These are phyloP conservation scores for Geococcyx californianus DNA, from an alignment of 2,113 vertebrate species.

Conservation along the genomic window DNA sequence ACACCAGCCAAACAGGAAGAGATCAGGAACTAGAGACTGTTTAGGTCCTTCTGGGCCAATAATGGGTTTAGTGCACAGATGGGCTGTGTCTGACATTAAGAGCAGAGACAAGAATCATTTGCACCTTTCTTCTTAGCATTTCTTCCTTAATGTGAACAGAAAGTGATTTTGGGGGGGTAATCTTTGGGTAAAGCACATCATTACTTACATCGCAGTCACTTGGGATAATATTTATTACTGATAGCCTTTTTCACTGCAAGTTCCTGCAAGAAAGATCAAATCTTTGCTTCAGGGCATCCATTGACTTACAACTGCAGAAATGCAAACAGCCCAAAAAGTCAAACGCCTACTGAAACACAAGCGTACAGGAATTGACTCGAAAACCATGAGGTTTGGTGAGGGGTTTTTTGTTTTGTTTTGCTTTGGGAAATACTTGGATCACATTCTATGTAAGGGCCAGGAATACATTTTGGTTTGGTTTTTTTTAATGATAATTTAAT, in stretches of 20 bases:
- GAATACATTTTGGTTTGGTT: background rate
- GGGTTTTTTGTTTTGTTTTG: background rate
- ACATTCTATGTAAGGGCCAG: background rate
- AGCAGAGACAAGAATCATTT: background rate
- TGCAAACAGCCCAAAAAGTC: background rate
- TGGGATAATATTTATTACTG: slow-evolving; percentile 19
- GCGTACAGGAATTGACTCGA: background rate
- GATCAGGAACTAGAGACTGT: background rate
- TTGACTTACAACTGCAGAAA: slow-evolving; percentile 31
- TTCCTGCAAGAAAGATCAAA: slow-evolving; percentile 46
- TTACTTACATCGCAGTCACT: slow-evolving; percentile 41
- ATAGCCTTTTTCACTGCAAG: slow-evolving; percentile 7
- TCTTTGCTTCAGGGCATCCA: slow-evolving; percentile 32
- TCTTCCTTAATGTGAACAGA: background rate
- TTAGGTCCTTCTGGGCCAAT: background rate
- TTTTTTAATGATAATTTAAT: background rate
- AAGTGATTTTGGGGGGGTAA: background rate
- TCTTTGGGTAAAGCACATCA: slow-evolving; percentile 43
- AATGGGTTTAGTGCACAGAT: background rate
- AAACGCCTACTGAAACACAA: slow-evolving; percentile 2
- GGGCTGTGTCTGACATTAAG: background rate
- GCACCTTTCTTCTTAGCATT: background rate
- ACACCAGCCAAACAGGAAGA: background rate
- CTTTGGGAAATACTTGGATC: background rate
- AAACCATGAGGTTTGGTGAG: background rate